Evolutionary conservation across 2,113 vertebrate genomes (phyloP).

Genomic region (Callipepla californica): DNA sequence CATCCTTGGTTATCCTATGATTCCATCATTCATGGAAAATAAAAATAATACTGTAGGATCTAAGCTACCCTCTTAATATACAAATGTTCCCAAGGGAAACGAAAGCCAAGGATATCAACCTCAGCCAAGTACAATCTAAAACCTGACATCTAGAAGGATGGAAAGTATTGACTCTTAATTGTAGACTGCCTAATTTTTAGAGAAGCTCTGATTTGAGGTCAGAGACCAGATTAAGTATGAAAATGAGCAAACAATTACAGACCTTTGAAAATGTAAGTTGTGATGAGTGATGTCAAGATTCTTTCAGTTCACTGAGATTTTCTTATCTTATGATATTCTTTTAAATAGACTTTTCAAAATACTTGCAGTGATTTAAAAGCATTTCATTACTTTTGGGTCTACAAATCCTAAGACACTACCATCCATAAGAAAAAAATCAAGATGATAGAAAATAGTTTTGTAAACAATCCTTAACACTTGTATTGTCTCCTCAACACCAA

Average conservation of each 20-base stretch:
- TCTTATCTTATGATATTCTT: not conserved
- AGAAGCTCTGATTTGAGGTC: not conserved
- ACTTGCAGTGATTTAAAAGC: not conserved
- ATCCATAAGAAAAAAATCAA: not conserved
- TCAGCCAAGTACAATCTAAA: not conserved
- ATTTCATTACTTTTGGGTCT: not conserved
- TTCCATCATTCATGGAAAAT: not conserved
- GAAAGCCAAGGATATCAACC: not conserved
- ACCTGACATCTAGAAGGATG: not conserved
- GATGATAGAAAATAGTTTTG: not conserved
- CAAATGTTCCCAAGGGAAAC: not conserved
- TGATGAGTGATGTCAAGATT: too few relatives aligned
- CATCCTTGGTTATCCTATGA: too few relatives aligned
- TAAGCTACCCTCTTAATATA: not conserved
- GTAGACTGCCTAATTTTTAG: not conserved
- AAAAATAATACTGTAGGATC: not conserved
- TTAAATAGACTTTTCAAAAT: not conserved
- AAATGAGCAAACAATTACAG: not conserved
- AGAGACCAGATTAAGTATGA: not conserved
- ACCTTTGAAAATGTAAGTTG: not conserved
- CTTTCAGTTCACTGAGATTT: not conserved
- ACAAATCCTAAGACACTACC: not conserved
- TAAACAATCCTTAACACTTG: accelerated
- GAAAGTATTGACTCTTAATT: not conserved
- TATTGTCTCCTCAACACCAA: not conserved